These are phyloP conservation scores for Nephrotoma appendiculata DNA, from an alignment of 2,888 invertebrate species.

Conservation along the genomic window DNA sequence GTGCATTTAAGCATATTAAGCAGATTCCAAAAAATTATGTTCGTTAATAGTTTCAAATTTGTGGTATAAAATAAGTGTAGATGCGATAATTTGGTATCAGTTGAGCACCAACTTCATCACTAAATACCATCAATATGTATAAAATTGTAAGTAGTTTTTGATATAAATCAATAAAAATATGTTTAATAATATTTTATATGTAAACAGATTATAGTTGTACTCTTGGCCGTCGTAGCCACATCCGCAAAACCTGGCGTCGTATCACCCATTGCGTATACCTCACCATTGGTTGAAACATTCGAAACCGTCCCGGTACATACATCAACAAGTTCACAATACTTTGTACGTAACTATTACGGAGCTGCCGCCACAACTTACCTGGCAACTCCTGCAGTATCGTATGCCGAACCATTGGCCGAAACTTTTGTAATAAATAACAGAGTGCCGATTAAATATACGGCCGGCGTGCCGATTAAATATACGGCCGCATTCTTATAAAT, in stretches of 20 bases:
- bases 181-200: neutral
- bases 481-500: neutral
- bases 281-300: neutral
- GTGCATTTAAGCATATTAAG: neutral
- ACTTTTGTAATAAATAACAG: neutral
- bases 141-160: neutral
- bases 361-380: neutral
- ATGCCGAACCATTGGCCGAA: neutral
- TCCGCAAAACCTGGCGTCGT: neutral
- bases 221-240: neutral
- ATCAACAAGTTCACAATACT: neutral
- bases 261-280: neutral
- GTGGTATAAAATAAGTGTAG: neutral
- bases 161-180: no score
- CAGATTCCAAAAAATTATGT: neutral
- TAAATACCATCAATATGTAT: neutral
- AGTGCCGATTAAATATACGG: neutral
- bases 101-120: neutral
- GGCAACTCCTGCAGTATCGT: neutral
- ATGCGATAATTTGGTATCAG: neutral
- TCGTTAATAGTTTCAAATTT: neutral
- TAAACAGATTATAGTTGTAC: neutral
- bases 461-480: neutral
- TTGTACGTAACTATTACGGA: neutral
- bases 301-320: neutral